Base-by-base conservation (phyloP, 2,888 invertebrate genomes). In the Hypomecis punctinalis region DNA sequence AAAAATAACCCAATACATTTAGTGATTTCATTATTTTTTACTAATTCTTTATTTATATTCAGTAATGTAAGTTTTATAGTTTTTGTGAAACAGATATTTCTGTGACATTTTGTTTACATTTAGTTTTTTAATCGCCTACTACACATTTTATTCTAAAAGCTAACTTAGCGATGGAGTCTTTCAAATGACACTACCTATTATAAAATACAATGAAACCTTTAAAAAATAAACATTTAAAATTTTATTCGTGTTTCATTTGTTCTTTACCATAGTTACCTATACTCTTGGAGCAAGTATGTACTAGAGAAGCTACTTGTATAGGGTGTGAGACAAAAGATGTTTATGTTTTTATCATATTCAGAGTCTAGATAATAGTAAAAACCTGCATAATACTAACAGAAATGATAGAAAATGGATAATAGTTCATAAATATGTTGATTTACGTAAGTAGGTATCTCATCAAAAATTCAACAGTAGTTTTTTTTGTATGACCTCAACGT, bases 181-280 rank as follows among this genome's bases (percentile, higher is more conserved):
- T 86, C 82, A 89, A 90, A 88, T 88, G 87, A 91, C 90, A 91
- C 89, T 89, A 90, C 88, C 88, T 91, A 90, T 85, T 82, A 86
- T 89, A 86, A 61, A 87, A 90, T 87, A 90, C 88, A 88, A 89
- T 90, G 85, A 91, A 92, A 89, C 86, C 83, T 90, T 91, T 91
- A 90, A 90, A 88, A 90, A 90, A 90, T 68, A 86, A 89, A 83
- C 76, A 83, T 76, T 73, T 77, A 84, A 82, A 80, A 63, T 63
- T 36, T 51, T 51, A 57, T 10, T 49, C 56, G 73, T 74, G 85
- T 90, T 84, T 85, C 80, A 85, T 85, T 86, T 77, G 23, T 54
- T 52, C 23, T 39, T 35, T 8, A 49, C 54, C 45, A 8, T 36
- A 10, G 23, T n/a, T 52, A 13, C 8, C 33, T 37, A 40, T 10